Evolutionary conservation across 2,797 vertebrate genomes (phyloP), one percentile per base, ranked within the genome.

Genomic region (Acanthiza pusilla): DNA sequence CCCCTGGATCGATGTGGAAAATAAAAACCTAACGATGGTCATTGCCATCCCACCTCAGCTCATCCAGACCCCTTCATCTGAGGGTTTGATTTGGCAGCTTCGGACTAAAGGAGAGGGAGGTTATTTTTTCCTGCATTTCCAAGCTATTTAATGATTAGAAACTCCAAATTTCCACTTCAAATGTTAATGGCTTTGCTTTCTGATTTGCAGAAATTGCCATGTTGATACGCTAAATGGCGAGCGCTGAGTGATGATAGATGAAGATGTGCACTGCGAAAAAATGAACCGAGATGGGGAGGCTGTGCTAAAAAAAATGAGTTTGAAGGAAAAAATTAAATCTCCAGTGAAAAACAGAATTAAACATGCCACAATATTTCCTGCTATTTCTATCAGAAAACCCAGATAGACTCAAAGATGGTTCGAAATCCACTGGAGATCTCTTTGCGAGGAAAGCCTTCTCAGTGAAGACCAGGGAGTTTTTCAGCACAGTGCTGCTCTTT

Each of bases 171-270:
- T 91, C 83, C 78, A 54, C 89, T 93, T 92, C 82, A 75, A n/a
- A 73, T 81, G 88, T 81, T 73, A 92, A 88, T 81, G 89, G 70
- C 47, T 81, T 84, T 92, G 70, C 89, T 88, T 79, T 78, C 88
- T 67, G 82, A 61, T 78, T 80, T 78, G 78, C 45, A 82, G 84
- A 91, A 91, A 93, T 75, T 78, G 79, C 91, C 48, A 2, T 73
- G 79, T 91, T 92, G 87, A 55, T 51, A 42, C 10, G 12, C 62
- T 68, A 63, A 93, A 77, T 38, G 73, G 67, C 11, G 86, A 91
- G 66, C 5, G 16, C 58, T 5, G 51, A 40, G 51, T 25, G 93
- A 47, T 55, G 70, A 78, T 13, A 71, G 86, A 82, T 88, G 89
- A 53, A 80, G 87, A 89, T 45, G 70, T 62, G 89, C 43, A 9